Base-by-base conservation (phyloP, 1,140 invertebrate species). In the Bacillus rossius region DNA sequence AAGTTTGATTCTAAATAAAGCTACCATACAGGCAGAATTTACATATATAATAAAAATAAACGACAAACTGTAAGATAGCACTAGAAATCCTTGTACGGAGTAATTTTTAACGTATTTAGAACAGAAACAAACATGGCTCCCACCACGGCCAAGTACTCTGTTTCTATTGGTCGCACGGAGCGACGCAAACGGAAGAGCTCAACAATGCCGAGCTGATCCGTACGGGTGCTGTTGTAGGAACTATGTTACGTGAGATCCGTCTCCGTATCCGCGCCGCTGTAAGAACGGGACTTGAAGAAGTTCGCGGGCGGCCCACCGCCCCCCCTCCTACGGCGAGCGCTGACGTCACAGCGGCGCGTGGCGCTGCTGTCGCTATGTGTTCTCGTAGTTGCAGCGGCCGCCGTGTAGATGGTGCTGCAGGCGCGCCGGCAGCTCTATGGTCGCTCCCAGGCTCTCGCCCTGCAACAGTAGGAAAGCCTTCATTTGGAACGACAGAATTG, bases 371-470 rank as follows among this genome's bases (percentile, higher is more conserved):
- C 16, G 52, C 52, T 54, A 54, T n/a, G 52, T 54, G 20, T 25
- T 2, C 13, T 54, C 34, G 23, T 54, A 38, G 19, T 19, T 37
- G 8, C 14, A 19, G 14, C 22, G 57, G 69, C 70, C 8, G 65
- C 54, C 37, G 65, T 55, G 52, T 67, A 61, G 50, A 64, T 76
- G 75, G 63, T 72, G 69, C 57, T 76, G 76, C 62, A 77, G 67
- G 61, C 75, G 74, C 55, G 73, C 69, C 51, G 75, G 72, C 63
- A 75, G 59, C 66, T 78, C 76, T 60, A 70, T 70, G 14, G 73
- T 63, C 60, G 71, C 68, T 63, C 72, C 72, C 64, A 75, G 58
- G 54, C 69, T 76, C 63, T 69, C 69, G 65, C 73, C 71, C 75
- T 77, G 69, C 4, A 63, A 61, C 59, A 72, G 8, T 38, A 38